These are phyloP conservation scores for Gambusia holbrooki DNA, from an alignment of 2,113 vertebrate species.

Conservation along the genomic window DNA sequence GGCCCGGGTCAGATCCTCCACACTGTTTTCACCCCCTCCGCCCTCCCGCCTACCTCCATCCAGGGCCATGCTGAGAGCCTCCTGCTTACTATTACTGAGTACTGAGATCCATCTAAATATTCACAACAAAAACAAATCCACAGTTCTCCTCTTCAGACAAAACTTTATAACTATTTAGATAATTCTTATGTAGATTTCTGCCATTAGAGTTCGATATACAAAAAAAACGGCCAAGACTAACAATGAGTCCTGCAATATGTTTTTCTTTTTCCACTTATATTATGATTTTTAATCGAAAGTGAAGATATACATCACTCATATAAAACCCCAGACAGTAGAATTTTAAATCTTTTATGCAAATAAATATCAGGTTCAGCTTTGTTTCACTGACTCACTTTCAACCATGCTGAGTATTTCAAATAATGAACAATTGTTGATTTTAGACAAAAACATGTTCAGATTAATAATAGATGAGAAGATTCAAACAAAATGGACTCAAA, in stretches of 20 bases:
- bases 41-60: conserved; percentile 38
- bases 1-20: conserved; percentile 70
- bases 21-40: conserved; percentile 49
- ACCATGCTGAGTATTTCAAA: too few species aligned
- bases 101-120: conserved; percentile 69
- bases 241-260: neutral
- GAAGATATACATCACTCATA: neutral
- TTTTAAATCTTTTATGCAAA: neutral
- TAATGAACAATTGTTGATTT: neutral
- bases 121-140: neutral
- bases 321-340: neutral
- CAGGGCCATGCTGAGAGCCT: conserved; percentile 65
- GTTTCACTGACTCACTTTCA: neutral
- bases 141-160: neutral
- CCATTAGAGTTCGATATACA: too few species aligned
- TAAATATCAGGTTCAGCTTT: neutral
- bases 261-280: too few species aligned
- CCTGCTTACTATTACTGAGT: conserved; percentile 74
- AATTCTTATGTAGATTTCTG: neutral
- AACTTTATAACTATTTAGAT: neutral
- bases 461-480: neutral
- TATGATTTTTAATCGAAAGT: neutral
- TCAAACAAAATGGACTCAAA: neutral
- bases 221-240: neutral
- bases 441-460: neutral